Evolutionary conservation across 2,888 invertebrate genomes (phyloP).

Genomic region (Enchytraeus crypticus): DNA sequence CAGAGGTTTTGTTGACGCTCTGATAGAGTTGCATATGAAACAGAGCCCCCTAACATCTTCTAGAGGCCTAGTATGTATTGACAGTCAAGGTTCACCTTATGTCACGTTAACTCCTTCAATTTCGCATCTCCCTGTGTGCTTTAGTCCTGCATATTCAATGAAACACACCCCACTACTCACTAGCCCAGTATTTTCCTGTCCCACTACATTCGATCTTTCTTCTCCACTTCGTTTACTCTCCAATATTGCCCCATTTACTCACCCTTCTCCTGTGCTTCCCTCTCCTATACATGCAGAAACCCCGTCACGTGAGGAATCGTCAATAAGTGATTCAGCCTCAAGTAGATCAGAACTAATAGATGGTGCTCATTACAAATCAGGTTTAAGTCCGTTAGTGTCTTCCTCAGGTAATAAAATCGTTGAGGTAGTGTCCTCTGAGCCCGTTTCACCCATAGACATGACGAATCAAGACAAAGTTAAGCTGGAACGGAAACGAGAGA

Average conservation of each 20-base stretch:
- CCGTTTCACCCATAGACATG: slow-evolving; percentile 75
- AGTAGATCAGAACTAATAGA: not conserved
- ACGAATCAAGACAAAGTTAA: slow-evolving; percentile 89
- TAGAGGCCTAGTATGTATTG: not conserved
- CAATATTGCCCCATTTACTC: no score
- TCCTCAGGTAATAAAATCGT: no score
- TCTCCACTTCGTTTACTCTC: not conserved
- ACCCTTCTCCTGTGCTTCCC: not conserved
- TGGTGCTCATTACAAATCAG: no score
- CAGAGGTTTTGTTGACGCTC: slow-evolving; percentile 59
- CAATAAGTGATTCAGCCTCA: not conserved
- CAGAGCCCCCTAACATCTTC: not conserved
- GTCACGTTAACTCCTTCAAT: not conserved
- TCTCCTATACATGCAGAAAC: not conserved
- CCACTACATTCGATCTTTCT: not conserved
- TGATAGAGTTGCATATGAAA: slow-evolving; percentile 61
- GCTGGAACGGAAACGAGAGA: slow-evolving; percentile 83
- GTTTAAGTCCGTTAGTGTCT: no score
- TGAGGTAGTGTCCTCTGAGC: slow-evolving; percentile 32
- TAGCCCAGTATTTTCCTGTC: not conserved
- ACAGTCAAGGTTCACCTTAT: not conserved
- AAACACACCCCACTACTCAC: not conserved
- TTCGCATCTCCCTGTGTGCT: not conserved
- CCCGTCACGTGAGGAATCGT: not conserved
- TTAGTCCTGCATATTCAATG: no score